These are phyloP conservation scores for Tylochromis polylepis DNA, from an alignment of 2,113 vertebrate genomes.

Conservation along the genomic window DNA sequence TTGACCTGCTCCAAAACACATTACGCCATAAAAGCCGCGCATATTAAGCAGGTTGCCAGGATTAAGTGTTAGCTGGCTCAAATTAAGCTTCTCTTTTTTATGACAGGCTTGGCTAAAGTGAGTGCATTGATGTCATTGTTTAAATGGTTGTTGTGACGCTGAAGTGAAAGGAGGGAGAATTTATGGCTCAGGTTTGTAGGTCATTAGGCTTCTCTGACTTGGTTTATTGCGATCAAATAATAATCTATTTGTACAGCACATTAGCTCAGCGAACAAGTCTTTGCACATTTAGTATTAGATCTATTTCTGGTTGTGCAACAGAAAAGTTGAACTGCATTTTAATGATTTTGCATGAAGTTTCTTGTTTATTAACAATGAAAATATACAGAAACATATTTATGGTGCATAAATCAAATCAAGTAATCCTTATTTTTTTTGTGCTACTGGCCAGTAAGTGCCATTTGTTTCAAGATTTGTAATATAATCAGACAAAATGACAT, in stretches of 20 bases:
- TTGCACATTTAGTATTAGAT: background rate
- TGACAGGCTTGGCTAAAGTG: background rate
- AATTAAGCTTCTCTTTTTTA: slow-evolving; percentile 21
- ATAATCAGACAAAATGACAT: background rate
- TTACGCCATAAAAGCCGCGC: background rate
- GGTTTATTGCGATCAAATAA: background rate
- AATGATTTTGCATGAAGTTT: background rate
- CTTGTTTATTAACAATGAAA: background rate
- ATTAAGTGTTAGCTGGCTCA: slow-evolving; percentile 13
- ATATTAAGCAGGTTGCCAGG: slow-evolving; percentile 18
- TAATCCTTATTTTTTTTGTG: background rate
- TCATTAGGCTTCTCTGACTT: background rate
- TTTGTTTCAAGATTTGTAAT: background rate
- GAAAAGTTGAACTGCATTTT: accelerated
- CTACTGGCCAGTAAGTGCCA: accelerated
- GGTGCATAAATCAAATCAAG: background rate
- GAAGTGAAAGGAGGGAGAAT: background rate
- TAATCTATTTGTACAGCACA: background rate
- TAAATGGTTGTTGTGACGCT: background rate
- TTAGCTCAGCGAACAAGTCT: background rate
- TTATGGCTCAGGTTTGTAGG: background rate
- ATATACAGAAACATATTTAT: accelerated
- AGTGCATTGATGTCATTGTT: background rate
- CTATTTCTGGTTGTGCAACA: background rate
- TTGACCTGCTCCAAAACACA: background rate